phyloP scores from a whole-genome alignment of 2,113 vertebrate species.

The Passer domesticus region DNA sequence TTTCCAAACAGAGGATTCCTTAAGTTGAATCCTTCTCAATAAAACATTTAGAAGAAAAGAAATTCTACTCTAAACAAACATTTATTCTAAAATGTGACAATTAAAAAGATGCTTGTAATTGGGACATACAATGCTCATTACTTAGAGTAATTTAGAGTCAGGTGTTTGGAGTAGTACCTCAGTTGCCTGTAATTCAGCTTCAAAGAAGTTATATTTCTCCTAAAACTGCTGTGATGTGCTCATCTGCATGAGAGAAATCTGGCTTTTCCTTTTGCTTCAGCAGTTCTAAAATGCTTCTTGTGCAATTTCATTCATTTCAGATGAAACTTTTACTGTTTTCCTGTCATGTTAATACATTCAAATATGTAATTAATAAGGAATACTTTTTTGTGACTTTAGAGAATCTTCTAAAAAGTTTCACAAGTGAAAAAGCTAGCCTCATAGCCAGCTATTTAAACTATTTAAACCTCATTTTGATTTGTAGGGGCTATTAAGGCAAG shows the following conservation, averaged over 20 bases:
- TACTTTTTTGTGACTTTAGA: neutral
- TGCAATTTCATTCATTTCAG: neutral
- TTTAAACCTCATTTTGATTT: neutral
- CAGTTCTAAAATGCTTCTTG: neutral
- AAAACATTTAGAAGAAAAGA: neutral
- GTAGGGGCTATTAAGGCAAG: neutral
- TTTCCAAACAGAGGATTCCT: neutral
- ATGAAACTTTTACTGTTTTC: neutral
- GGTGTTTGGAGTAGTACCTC: neutral
- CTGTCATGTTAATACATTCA: neutral
- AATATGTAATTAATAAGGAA: neutral
- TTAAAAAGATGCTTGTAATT: neutral
- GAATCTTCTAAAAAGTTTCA: neutral
- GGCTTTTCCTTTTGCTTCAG: neutral
- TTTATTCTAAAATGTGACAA: neutral
- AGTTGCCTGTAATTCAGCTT: neutral
- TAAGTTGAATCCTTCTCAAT: neutral
- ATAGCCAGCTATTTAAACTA: neutral
- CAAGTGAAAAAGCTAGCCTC: fast-evolving
- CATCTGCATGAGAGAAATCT: neutral
- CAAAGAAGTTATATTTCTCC: neutral
- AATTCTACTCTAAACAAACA: neutral
- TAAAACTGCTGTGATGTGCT: neutral
- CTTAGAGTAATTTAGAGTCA: neutral
- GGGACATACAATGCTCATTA: neutral